Conservation (phyloP, 2,888 invertebrate species). For the Cephus spinipes region DNA sequence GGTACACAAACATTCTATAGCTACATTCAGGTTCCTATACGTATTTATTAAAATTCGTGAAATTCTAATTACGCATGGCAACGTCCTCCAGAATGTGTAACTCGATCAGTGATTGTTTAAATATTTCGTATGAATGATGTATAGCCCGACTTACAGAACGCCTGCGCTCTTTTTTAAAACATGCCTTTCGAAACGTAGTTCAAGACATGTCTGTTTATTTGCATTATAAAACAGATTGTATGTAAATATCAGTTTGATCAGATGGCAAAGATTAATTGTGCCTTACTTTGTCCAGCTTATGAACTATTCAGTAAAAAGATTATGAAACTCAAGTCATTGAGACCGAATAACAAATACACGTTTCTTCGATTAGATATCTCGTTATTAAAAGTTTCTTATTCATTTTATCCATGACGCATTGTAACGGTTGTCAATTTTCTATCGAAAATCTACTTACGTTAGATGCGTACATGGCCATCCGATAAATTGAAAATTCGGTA, state of each 20-base stretch:
- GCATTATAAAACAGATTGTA: neutral
- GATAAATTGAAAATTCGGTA: neutral
- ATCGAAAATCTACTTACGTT: neutral
- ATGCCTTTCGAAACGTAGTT: neutral
- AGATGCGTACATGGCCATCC: neutral
- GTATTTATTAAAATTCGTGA: neutral
- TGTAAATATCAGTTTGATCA: neutral
- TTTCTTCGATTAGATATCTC: conserved; percentile 8
- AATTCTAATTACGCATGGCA: neutral
- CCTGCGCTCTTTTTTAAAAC: neutral
- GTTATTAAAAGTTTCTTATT: conserved; percentile 7
- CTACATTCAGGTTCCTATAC: neutral
- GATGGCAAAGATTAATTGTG: neutral
- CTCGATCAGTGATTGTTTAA: neutral
- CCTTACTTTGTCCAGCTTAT: neutral
- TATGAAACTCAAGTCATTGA: neutral
- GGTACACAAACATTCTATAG: neutral
- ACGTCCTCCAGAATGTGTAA: neutral
- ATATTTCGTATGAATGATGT: neutral
- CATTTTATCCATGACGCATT: neutral
- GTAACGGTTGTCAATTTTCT: neutral
- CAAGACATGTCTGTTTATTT: neutral
- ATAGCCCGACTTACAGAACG: neutral
- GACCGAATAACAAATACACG: neutral
- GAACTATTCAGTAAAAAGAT: neutral